Base-by-base conservation (phyloP, 2,888 invertebrate genomes). In the Hirtodrosophila trivittata region DNA sequence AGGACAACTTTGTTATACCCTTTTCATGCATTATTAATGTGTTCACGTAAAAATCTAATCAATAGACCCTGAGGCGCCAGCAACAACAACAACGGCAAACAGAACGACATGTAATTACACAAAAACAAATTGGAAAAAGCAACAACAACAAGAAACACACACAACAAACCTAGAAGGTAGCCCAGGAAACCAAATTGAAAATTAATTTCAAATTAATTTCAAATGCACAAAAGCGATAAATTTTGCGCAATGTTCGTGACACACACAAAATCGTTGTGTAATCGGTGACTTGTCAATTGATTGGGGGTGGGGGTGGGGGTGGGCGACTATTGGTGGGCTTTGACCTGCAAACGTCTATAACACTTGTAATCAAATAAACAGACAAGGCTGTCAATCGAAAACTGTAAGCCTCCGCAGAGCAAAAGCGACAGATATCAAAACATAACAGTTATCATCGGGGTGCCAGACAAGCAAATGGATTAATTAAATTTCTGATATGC, bases 161-260 rank as follows among this genome's bases (percentile, higher is more conserved):
- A 54, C 37, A 47, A 47, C 55, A 50, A 54, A 30, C 35, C 33
- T 21, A 64, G 49, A 56, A 35, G 62, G 51, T 47, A 51, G 57
- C 49, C 25, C 50, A 54, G 56, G 62, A 80, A 77, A 71, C 70
- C 67, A 81, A 78, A 86, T 86, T 81, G 77, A 81, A 84, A 82
- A 84, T 86, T 86, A 82, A 82, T 82, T 82, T 70, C 10, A 84
- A 83, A 82, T 83, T 86, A 86, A 82, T 82, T 86, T 77, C 51
- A 58, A 84, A 86, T 84, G 58, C 66, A 81, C 65, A 81, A 76
- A 80, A 72, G 77, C 75, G 62, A 84, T 75, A 66, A 72, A 69
- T 75, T 70, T 86, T 64, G 66, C 63, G 62, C 72, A 86, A 69
- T 64, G 51, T 41, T 68, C 68, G 77, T 83, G 69, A 75, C 75